Base-by-base conservation (phyloP, 2,888 invertebrate genomes). In the Folsomia manolachei region DNA sequence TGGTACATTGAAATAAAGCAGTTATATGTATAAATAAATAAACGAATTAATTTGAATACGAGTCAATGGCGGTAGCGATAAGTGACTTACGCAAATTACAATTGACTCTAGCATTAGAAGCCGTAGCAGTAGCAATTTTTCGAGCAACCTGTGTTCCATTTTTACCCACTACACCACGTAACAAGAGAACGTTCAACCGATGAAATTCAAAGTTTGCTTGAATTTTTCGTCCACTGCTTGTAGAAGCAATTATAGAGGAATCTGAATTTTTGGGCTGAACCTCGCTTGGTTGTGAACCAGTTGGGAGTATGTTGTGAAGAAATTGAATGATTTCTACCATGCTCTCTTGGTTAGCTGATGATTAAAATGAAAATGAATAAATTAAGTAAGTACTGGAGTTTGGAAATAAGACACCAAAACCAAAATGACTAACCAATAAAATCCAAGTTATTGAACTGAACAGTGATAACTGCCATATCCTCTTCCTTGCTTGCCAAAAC, bases 311-410 rank as follows among this genome's bases (percentile, higher is more conserved):
- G 61, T 72, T 72, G 62, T 79, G 78, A n/a, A 79, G 69, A 70
- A 79, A 79, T 61, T 79, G 77, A 9, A 95, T 88, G 72, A 97
- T 84, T 84, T 97, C 97, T 11, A 96, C 93, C 77, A 97, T 91
- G 0, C 97, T 97, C 84, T 95, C 95, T 83, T 96, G 96, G 85
- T 97, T 97, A 0, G 95, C 94, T 93, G 83, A n/a, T n/a, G n/a
- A n/a, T n/a, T n/a, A 21, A n/a, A 64, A 63, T 63, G 4, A 51
- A 72, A 7, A 56, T 67, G 27, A 19, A 27, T 27, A 70, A 63
- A 39, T 71, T 21, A 51, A 19, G 70, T 26, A 27, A 62, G 24
- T 67, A 39, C 21, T 21, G 26, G 69, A 69, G 53, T 60, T 61
- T 27, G 27, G 24, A 68, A 60, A 23, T n/a, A 23, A 9, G n/a